Conservation (phyloP, 2,113 vertebrate species). For the Oryzias curvinotus region DNA sequence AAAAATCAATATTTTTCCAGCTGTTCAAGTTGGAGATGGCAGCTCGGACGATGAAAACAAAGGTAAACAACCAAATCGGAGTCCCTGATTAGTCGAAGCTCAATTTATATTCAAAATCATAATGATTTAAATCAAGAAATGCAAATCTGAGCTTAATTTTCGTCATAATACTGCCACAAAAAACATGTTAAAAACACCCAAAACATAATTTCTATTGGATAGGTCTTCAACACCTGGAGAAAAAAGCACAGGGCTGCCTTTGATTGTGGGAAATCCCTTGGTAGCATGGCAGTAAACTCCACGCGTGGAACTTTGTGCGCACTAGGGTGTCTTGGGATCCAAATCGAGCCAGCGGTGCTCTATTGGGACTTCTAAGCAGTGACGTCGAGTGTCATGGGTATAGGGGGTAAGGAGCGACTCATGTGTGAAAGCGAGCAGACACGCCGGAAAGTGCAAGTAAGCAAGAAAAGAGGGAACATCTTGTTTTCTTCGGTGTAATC, state of each 20-base stretch:
- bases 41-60: too few relatives aligned
- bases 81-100: too few relatives aligned
- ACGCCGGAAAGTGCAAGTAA: conserved; percentile 37
- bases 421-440: conserved; percentile 30
- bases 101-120: too few relatives aligned
- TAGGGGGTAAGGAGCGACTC: conserved; percentile 31
- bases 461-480: conserved; percentile 59
- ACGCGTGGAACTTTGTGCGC: conserved; percentile 17
- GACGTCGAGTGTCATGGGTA: conserved; percentile 28
- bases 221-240: conserved; percentile 77
- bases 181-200: too few relatives aligned
- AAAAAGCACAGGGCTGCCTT: conserved; percentile 75
- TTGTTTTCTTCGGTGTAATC: conserved; percentile 67
- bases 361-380: conserved; percentile 38
- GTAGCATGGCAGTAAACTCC: conserved; percentile 60
- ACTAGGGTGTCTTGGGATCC: conserved; percentile 35
- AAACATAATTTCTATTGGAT: too few relatives aligned
- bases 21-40: too few relatives aligned
- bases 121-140: too few relatives aligned
- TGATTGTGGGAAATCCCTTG: conserved; percentile 79
- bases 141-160: too few relatives aligned
- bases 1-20: too few relatives aligned
- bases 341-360: conserved; percentile 47
- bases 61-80: too few relatives aligned
- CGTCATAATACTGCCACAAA: too few relatives aligned